These are phyloP conservation scores for Tamandua tetradactyla DNA, from an alignment of 2,797 vertebrate genomes.

Conservation along the genomic window DNA sequence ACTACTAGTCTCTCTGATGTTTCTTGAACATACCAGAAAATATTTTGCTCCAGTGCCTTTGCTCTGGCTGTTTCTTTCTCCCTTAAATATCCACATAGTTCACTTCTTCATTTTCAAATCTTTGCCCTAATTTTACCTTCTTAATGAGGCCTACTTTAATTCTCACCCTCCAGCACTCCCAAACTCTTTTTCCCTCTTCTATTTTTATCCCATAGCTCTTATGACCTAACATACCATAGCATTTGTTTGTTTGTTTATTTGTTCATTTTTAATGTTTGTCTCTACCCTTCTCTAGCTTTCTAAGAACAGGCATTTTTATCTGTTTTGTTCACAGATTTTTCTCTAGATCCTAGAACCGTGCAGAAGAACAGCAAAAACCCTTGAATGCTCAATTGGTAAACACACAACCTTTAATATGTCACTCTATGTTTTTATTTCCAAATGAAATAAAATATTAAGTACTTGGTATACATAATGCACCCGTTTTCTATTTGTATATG, in stretches of 20 bases:
- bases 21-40: not conserved
- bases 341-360: not conserved
- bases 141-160: not conserved
- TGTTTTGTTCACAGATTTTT: constrained; percentile 41
- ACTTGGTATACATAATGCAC: not conserved
- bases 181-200: not conserved
- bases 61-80: not conserved
- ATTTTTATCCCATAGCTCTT: not conserved
- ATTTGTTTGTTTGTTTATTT: not conserved
- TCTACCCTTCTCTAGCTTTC: not conserved
- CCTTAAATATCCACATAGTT: not conserved
- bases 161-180: not conserved
- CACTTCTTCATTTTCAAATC: not conserved
- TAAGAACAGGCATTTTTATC: not conserved
- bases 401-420: not conserved
- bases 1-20: too few species aligned
- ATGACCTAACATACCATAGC: not conserved
- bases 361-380: not conserved
- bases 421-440: constrained; percentile 9
- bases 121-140: not conserved
- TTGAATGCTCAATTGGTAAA: not conserved
- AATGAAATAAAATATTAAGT: constrained; percentile 4
- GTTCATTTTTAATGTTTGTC: not conserved
- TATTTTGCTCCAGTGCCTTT: not conserved
- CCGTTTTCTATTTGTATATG: not conserved